Conservation (phyloP, 2,113 vertebrate species). For the Crotalus helleri region DNA sequence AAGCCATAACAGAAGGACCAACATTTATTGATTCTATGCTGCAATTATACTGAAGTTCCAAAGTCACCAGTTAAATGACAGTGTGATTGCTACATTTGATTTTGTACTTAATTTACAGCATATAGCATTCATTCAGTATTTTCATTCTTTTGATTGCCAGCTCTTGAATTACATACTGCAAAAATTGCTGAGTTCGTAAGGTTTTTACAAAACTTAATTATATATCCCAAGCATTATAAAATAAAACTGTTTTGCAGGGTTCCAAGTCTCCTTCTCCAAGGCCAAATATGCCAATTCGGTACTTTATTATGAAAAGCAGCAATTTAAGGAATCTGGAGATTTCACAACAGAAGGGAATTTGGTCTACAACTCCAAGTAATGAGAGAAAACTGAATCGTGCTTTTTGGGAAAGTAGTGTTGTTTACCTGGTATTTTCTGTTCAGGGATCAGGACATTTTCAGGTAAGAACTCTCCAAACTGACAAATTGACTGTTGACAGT, state of each 20-base stretch:
- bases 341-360: conserved; percentile 88
- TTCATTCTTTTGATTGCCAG: not conserved
- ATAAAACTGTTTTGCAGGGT: conserved; percentile 53
- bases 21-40: not conserved
- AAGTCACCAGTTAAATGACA: not conserved
- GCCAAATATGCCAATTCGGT: conserved; percentile 69
- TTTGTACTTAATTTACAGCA: not conserved
- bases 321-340: conserved; percentile 85
- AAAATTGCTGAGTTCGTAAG: not conserved
- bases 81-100: not conserved
- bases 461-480: conserved; percentile 65
- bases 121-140: not conserved
- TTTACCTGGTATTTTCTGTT: conserved; percentile 92
- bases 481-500: not conserved
- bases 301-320: conserved; percentile 95
- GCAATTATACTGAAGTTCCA: not conserved
- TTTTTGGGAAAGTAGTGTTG: conserved; percentile 73
- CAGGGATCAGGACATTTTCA: conserved; percentile 92
- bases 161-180: not conserved
- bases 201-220: not conserved
- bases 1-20: not conserved
- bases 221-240: not conserved
- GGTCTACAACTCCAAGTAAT: conserved; percentile 86
- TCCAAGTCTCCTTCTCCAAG: conserved; percentile 70
- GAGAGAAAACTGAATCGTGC: conserved; percentile 84